Percentiles rank a stretch among this genome's conserved stretches.
Evolutionary conservation across 1,140 invertebrate species (phyloP).

Genomic region (Harpegnathos saltator): DNA sequence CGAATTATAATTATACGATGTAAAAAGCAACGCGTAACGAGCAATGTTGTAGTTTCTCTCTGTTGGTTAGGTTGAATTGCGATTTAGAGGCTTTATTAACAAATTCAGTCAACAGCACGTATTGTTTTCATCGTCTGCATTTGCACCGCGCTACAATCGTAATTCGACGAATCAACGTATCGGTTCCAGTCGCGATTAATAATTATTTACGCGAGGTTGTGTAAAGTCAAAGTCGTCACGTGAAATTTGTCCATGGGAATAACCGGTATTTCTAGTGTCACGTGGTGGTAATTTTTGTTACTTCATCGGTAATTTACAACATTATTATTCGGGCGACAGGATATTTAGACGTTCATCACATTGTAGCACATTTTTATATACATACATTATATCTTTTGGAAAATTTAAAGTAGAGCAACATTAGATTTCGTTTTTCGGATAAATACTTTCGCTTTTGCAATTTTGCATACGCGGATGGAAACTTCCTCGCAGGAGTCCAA

Average conservation of each 20-base stretch:
- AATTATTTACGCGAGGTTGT: background rate
- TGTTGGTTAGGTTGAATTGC: background rate
- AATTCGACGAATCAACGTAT: background rate
- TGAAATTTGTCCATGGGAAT: constrained; percentile 9
- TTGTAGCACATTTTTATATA: too few relatives aligned
- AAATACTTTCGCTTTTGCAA: too few relatives aligned
- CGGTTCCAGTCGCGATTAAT: background rate
- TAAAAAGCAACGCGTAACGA: background rate
- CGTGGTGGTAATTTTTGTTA: too few relatives aligned
- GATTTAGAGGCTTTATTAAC: constrained; percentile 11
- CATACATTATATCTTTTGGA: too few relatives aligned
- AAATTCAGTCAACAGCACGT: background rate
- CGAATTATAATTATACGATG: background rate
- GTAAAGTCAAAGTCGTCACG: background rate
- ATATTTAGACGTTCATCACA: too few relatives aligned
- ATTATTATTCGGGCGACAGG: background rate
- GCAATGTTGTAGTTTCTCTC: background rate
- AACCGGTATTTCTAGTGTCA: background rate
- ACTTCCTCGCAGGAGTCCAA: background rate
- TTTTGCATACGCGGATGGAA: too few relatives aligned
- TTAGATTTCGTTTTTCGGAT: too few relatives aligned
- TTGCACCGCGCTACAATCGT: background rate
- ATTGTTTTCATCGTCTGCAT: background rate
- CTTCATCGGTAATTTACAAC: too few relatives aligned
- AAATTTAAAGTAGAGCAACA: too few relatives aligned